phyloP scores from a whole-genome alignment of 1,140 invertebrate genomes.

The Hirudo medicinalis region DNA sequence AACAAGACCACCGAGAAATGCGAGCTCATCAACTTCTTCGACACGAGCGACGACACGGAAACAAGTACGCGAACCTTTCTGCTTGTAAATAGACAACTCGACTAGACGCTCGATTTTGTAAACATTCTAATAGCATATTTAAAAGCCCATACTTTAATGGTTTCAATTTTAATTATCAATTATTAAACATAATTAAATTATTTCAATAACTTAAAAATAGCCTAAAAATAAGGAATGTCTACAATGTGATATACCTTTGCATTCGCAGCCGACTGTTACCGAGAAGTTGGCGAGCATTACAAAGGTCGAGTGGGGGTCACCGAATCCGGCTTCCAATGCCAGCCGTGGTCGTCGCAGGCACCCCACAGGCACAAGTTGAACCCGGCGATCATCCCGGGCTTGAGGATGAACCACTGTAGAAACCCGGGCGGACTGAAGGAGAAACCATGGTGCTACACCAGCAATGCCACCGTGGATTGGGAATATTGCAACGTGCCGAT shows the following conservation, averaged over 20 bases:
- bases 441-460: slow-evolving; percentile 86
- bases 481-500: slow-evolving; percentile 75
- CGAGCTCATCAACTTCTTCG: slow-evolving; percentile 1
- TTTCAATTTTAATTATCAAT: too few relatives aligned
- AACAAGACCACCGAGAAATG: too few relatives aligned
- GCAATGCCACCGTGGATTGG: slow-evolving; percentile 63
- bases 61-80: not conserved
- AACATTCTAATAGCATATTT: not conserved
- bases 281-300: slow-evolving; percentile 73
- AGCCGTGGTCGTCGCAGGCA: slow-evolving; percentile 68
- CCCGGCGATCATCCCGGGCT: slow-evolving; percentile 75
- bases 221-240: not conserved
- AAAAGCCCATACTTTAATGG: not conserved
- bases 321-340: slow-evolving; percentile 66
- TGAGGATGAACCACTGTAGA: slow-evolving; percentile 81
- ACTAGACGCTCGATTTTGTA: not conserved
- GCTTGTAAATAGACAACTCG: not conserved
- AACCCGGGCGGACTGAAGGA: slow-evolving; percentile 87
- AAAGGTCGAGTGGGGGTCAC: slow-evolving; percentile 75
- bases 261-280: slow-evolving; percentile 59
- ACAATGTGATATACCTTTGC: slow-evolving; percentile 22
- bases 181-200: too few relatives aligned
- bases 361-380: slow-evolving; percentile 69
- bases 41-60: not conserved
- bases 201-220: not conserved